Evolutionary conservation across 23 tunicate genomes (phyloP), one percentile per base, ranked within the genome.

Genomic region (Ascidia mentula): DNA sequence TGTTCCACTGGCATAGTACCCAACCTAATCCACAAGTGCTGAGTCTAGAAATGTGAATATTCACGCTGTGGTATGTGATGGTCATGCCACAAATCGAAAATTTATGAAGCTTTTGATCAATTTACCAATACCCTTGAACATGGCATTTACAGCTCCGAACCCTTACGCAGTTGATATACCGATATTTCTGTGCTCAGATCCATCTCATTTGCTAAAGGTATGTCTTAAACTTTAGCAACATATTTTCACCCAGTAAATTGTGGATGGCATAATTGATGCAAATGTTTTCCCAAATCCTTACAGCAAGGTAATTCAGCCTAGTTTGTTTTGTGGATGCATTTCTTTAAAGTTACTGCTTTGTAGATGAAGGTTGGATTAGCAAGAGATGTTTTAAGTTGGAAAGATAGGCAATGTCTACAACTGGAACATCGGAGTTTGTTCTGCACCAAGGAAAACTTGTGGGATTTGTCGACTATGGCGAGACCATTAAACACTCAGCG

Each of bases 61-160:
- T 6, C 74, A 79, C 36, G 82, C 73, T 18, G 45, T 79, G 13
- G 59, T 79, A 18, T 73, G 74, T 32, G 82, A 79, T 61, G 82
- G 82, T 8, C 33, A 60, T 42, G 5, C 86, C 12, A 46, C 70
- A 3, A 82, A 82, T 32, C 37, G 86, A 73, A 69, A 74, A 34
- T 82, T 82, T 82, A 73, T 82, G 34, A 82, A 82, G 37, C 78
- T 82, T n/a, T 72, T 73, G 17, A 72, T 69, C 20, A 39, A 60
- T 15, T 45, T 26, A 31, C 32, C 5, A 39, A 73, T 73, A 32
- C 37, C 65, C 3, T 53, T 53, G 65, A 3, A 53, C 24, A 26
- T 3, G 24, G 28, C 65, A 5, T 9, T 53, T 6, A 3, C 24
- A 20, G 65, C 65, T 20, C 65, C 65, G 13, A 53, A 53, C 65